Evolutionary conservation across 35 echinoderm and acorn worm genomes (phyloP).

Genomic region (Anneissia japonica): DNA sequence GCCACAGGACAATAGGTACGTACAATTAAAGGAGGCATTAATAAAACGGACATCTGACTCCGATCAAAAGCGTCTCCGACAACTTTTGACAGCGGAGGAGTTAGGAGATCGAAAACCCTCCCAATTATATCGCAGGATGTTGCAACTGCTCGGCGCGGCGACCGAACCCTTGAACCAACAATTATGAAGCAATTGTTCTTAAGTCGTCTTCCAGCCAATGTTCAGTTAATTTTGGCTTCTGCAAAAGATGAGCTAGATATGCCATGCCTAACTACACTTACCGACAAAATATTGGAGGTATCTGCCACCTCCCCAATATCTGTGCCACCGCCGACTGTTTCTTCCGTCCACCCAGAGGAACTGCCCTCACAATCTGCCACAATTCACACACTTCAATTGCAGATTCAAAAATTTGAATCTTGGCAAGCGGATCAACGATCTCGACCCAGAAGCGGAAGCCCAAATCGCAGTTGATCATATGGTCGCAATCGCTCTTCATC

Average conservation of each 20-base stretch:
- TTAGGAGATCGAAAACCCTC: constrained; percentile 37
- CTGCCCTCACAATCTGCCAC: too few species aligned
- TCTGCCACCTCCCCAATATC: too few species aligned
- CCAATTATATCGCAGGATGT: constrained; percentile 38
- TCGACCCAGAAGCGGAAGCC: too few species aligned
- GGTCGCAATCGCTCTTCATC: too few species aligned
- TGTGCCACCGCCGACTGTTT: too few species aligned
- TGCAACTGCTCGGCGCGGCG: constrained; percentile 36
- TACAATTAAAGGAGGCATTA: constrained; percentile 5
- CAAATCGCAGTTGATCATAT: too few species aligned
- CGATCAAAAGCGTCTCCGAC: constrained; percentile 34
- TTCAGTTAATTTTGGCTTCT: constrained; percentile 41
- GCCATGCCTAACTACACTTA: neutral
- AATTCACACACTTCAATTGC: too few species aligned
- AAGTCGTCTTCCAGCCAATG: constrained; percentile 31
- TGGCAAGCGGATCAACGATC: too few species aligned
- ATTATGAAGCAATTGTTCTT: constrained; percentile 36
- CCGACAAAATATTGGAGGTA: constrained; percentile 4
- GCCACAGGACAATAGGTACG: neutral
- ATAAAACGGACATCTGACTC: constrained; percentile 20
- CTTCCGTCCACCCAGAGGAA: too few species aligned
- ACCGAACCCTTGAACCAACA: constrained; percentile 5
- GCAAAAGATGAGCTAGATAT: neutral
- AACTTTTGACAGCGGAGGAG: constrained; percentile 29
- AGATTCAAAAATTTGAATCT: too few species aligned